Evolutionary conservation across 2,888 invertebrate species (phyloP), one percentile per base, ranked within the genome.

Genomic region (Oxycera nigricornis): DNA sequence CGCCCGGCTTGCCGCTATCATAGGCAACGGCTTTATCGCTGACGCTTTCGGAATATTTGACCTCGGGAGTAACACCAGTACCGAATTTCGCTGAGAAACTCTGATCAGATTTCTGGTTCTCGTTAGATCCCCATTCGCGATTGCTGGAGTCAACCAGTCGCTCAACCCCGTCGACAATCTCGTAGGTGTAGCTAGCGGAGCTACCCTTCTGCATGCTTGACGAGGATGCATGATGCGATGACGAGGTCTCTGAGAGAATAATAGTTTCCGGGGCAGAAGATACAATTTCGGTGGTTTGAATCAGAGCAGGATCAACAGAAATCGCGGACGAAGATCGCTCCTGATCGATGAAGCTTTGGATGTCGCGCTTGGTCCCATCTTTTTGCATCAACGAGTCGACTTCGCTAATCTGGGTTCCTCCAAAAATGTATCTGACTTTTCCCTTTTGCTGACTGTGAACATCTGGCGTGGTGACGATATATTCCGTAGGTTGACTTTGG

Each of bases 161-260:
- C 83, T 90, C 90, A 81, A 90, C 90, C 1, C 90, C 90, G 79
- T 90, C 89, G 24, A 90, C 88, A 77, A 89, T 88, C 84, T 91
- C 91, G 61, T 91, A 88, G 31, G 89, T 88, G 79, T 91, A 90
- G 17, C 90, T 90, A 20, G 89, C 88, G 1, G 90, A 89, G 41
- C 90, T 88, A 35, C 89, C 89, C 81, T 90, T 90, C 65, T 87
- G 74, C 52, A 55, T 31, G 73, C 67, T 72, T 7, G 74, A 76
- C 17, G 74, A 76, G 4, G 57, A 24, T 3, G 74, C 65, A 57
- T 50, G 74, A 20, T 72, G 67, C 7, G 73, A 73, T 9, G 75
- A 75, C 22, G 73, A 59, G 11, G 74, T 74, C 73, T 76, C 76
- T 20, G 74, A 74, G n/a, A 74, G 39, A 9, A 74, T 74, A 30